Base-by-base conservation (phyloP, 2,797 vertebrate species). In the Fistularia tabacaria region DNA sequence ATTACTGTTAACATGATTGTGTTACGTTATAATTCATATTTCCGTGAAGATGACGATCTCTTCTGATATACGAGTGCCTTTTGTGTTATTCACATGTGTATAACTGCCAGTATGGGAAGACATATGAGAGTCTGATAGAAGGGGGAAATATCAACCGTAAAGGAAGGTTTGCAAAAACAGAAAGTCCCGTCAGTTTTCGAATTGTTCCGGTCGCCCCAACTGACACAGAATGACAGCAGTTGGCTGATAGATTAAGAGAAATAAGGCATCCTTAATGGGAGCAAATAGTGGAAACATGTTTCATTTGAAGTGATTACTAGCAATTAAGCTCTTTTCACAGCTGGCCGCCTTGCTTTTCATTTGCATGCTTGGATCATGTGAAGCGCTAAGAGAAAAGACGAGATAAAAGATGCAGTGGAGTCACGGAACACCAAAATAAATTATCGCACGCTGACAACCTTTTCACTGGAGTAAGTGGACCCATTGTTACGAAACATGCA, bases 271-370 rank as follows among this genome's bases (percentile, higher is more conserved):
- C 73, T 75, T 90, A 88, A 89, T 88, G 83, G 82, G 86, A 82
- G 85, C 79, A 90, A 89, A 89, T 88, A 82, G 73, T 88, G 87
- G 83, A 89, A 91, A 90, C 86, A 80, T 85, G 87, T 87, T 89
- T 79, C 85, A 88, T 90, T 88, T 87, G 83, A 90, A 88, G 84
- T 84, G 83, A 91, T 91, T 90, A 90, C 76, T 69, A 76, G 84
- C 88, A 91, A 91, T 91, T 91, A 91, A 90, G 86, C 82, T 77
- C 80, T 86, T 90, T 90, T 89, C 86, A 90, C 86, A 90, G 88
- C 86, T 87, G 84, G 86, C 83, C 87, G 83, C 86, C 61, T 85
- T 83, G 78, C 81, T 81, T 89, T 25, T 90, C 86, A 84, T 83
- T 85, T 87, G 87, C 78, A 80, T 61, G 71, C 79, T 81, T 80